Evolutionary conservation across 2,888 invertebrate species (phyloP), one percentile per base, ranked within the genome.

Genomic region (Drosophila formosana): DNA sequence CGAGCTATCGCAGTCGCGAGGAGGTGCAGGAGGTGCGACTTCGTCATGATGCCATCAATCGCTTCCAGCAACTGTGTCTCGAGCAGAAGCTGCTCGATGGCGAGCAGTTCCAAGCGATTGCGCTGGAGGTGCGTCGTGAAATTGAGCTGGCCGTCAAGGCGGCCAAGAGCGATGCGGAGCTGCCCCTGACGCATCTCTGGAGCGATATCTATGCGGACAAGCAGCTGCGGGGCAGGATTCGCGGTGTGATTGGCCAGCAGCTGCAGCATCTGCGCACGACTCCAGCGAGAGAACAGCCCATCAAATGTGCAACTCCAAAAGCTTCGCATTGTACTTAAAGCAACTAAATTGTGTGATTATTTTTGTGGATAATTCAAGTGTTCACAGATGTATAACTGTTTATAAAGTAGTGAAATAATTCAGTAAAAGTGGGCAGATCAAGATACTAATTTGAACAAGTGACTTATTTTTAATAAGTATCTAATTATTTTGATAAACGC

Each of bases 21-120:
- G 99, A 99, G 93, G 95, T 98, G 69, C 98, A 98, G 92, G 97
- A 98, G 93, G 98, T 99, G 1, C 94, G 99, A 25, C 97, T 98
- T 93, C 97, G 96, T 5, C 94, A 98, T 66, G 99, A 99, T 93
- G 98, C 99, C 11, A 98, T 99, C 85, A 96, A 97, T 3, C 96
- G 96, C 9, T 98, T 99, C 93, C 98, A 41, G 97, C 92, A 97
- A 85, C 95, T 96, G 92, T 95, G 98, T 56, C 87, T 97, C 9
- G 94, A 94, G 30, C 93, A 95, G 13, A 95, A 95, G 58, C 94
- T 99, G 1, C 95, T 95, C 0, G 95, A 96, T 0, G 94, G 95
- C 0, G 97, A 97, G 4, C 97, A 98, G 91, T 3, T 95, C 0
- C 97, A 97, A 3, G 97, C 98, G 91, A 93, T 99, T 4, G 98